A percentile compares a stretch with the other conserved stretches of the same genome.
These are phyloP conservation scores for Eunapius fragilis DNA, from an alignment of 37 sponge, comb jelly and placozoan genomes.

Conservation along the genomic window DNA sequence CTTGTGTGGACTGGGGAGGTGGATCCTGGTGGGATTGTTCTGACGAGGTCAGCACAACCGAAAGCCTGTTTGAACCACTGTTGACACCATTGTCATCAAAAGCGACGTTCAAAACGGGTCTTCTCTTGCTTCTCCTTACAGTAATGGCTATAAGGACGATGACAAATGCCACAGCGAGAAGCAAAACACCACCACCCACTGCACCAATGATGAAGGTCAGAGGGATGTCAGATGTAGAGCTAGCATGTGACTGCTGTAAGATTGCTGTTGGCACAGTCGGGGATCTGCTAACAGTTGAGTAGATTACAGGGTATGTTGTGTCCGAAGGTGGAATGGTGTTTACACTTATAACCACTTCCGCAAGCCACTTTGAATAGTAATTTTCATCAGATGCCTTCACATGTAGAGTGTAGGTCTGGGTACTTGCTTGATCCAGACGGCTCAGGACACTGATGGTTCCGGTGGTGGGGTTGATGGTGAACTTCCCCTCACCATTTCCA, in stretches of 20 bases:
- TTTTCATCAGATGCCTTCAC: neutral
- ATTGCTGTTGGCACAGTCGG: neutral
- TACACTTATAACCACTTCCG: neutral
- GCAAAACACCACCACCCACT: neutral
- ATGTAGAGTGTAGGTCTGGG: conserved; percentile 4
- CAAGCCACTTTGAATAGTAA: neutral
- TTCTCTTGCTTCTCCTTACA: neutral
- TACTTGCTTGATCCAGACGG: conserved; percentile 3
- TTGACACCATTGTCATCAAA: neutral
- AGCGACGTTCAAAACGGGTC: neutral
- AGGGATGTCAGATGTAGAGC: neutral
- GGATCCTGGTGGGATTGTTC: neutral
- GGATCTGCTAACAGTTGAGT: neutral
- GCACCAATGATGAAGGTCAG: neutral
- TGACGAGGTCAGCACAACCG: neutral
- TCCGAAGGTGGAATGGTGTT: neutral
- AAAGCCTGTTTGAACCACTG: neutral
- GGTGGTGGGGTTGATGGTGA: neutral
- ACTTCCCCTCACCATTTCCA: neutral
- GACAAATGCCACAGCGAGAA: neutral
- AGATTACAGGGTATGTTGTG: neutral
- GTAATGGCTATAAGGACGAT: neutral
- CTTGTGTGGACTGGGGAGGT: neutral
- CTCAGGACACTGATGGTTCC: conserved; percentile 1
- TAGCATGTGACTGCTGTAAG: neutral